Evolutionary conservation across 1,140 invertebrate genomes (phyloP).

Genomic region (Pseudomyrmex pallidus): DNA sequence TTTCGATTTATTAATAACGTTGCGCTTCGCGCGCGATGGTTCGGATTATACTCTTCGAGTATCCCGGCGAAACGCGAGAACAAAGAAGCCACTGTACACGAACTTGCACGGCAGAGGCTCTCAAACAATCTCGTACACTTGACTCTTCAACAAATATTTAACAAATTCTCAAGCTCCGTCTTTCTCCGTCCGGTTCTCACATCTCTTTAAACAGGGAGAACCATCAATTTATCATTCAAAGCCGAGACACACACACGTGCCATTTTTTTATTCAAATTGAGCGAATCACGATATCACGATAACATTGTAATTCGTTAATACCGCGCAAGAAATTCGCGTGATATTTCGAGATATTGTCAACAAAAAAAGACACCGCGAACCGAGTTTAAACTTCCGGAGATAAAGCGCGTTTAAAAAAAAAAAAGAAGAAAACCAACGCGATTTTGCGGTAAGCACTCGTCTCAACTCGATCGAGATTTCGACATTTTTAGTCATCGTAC

Average conservation of each 20-base stretch:
- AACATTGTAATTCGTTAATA: neutral
- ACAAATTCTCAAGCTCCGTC: neutral
- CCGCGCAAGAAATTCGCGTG: neutral
- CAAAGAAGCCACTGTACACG: constrained; percentile 49
- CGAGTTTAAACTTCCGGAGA: constrained; percentile 50
- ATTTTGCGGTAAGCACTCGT: constrained; percentile 17
- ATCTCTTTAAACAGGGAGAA: neutral
- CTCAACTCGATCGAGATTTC: constrained; percentile 30
- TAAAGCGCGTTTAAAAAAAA: too few species aligned
- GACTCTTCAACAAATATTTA: constrained; percentile 8
- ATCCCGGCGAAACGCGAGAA: constrained; percentile 47
- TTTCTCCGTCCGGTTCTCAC: neutral
- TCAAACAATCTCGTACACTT: constrained; percentile 12
- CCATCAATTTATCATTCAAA: neutral
- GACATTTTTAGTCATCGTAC: constrained; percentile 6
- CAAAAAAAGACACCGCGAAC: constrained; percentile 5
- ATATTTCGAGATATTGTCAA: neutral
- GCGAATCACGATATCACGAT: too few species aligned
- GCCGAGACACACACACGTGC: too few species aligned
- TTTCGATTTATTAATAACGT: constrained; percentile 56
- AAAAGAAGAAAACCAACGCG: neutral
- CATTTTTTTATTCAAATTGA: neutral
- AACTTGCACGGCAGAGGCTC: constrained; percentile 43
- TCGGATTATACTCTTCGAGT: constrained; percentile 50
- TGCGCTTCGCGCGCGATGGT: constrained; percentile 34